Conservation (phyloP, 2,113 vertebrate species). For the Shinisaurus crocodilurus region DNA sequence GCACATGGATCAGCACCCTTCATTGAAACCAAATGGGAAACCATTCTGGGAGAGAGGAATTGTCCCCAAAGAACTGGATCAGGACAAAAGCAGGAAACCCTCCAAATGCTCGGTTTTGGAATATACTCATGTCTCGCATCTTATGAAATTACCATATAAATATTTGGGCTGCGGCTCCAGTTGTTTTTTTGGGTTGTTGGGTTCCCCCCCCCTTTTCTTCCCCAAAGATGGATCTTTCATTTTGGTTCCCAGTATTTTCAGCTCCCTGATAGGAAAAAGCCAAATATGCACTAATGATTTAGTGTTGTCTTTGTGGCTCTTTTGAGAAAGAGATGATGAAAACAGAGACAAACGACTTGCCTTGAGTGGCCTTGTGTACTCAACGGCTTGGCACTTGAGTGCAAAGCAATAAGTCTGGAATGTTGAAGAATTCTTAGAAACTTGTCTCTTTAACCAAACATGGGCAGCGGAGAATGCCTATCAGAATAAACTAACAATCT, state of each 20-base stretch:
- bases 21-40: neutral
- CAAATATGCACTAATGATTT: constrained; percentile 35
- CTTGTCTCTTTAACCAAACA: constrained; percentile 65
- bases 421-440: constrained; percentile 67
- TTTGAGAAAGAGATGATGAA: constrained; percentile 55
- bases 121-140: neutral
- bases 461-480: constrained; percentile 56
- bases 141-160: constrained; percentile 11
- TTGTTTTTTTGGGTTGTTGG: neutral
- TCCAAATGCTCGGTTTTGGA: neutral
- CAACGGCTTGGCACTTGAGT: constrained; percentile 45
- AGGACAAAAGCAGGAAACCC: neutral
- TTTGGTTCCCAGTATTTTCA: constrained; percentile 10
- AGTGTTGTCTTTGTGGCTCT: constrained; percentile 41
- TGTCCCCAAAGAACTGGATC: neutral
- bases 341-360: constrained; percentile 44
- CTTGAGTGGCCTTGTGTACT: constrained; percentile 25
- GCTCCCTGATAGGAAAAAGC: constrained; percentile 19
- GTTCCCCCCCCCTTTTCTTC: neutral
- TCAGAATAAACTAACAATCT: constrained; percentile 57
- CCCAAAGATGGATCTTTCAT: neutral
- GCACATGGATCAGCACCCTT: neutral
- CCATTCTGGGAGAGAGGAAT: neutral
- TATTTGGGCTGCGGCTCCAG: constrained; percentile 14
- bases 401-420: constrained; percentile 59